Evolutionary conservation across 2,797 vertebrate species (phyloP).

Genomic region (Podarcis lilfordi): DNA sequence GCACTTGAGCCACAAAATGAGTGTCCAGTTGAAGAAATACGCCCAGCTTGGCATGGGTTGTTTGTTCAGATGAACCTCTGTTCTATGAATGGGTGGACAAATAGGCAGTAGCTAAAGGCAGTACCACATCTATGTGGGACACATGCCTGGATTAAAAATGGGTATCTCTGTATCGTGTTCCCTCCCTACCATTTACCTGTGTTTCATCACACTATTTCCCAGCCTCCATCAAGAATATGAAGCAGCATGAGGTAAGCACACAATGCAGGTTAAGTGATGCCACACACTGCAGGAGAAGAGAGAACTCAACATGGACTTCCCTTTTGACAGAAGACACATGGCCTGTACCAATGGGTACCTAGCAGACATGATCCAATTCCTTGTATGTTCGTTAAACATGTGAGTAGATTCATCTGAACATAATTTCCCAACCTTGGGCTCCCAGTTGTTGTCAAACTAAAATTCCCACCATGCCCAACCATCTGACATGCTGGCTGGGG

Average conservation of each 20-base stretch:
- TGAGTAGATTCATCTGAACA: neutral
- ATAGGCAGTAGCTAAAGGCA: neutral
- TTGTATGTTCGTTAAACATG: neutral
- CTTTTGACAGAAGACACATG: neutral
- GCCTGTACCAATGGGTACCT: neutral
- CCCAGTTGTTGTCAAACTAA: too few relatives aligned
- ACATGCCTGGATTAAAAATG: neutral
- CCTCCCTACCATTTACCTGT: neutral
- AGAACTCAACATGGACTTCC: neutral
- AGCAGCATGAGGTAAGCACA: neutral
- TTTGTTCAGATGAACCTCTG: neutral
- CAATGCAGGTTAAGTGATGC: neutral
- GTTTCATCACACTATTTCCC: neutral
- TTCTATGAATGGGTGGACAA: neutral
- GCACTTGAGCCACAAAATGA: neutral
- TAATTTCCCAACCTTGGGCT: too few relatives aligned
- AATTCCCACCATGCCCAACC: too few relatives aligned
- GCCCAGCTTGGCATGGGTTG: neutral
- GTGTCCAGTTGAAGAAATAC: neutral
- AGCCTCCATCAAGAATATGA: neutral
- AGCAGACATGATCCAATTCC: neutral
- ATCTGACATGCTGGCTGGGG: too few relatives aligned
- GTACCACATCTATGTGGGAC: neutral
- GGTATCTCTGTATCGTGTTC: neutral
- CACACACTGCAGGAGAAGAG: neutral